phyloP scores from a whole-genome alignment of 1,140 invertebrate genomes.

The Bradysia coprophila region DNA sequence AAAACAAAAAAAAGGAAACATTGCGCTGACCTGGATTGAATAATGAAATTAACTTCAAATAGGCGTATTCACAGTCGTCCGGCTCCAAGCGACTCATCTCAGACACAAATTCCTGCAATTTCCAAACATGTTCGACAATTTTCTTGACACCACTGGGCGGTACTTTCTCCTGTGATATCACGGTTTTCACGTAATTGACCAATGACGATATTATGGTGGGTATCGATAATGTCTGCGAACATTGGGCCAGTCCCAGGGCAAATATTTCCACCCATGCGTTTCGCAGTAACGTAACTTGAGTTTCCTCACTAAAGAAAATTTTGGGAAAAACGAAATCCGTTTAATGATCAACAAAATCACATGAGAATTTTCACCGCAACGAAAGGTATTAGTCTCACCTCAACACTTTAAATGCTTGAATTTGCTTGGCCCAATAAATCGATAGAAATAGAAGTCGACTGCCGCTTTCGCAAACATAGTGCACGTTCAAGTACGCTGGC shows the following conservation, averaged over 20 bases:
- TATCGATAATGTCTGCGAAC: slow-evolving; percentile 58
- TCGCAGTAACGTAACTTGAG: slow-evolving; percentile 65
- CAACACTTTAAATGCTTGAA: slow-evolving; percentile 63
- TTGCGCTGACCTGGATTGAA: slow-evolving; percentile 32
- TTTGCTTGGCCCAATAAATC: slow-evolving; percentile 72
- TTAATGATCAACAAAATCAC: slow-evolving; percentile 5
- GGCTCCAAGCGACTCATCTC: slow-evolving; percentile 51
- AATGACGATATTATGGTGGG: slow-evolving; percentile 68
- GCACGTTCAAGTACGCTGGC: slow-evolving; percentile 64
- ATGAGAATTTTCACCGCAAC: slow-evolving; percentile 3
- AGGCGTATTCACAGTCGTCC: slow-evolving; percentile 67
- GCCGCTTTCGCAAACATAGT: slow-evolving; percentile 84
- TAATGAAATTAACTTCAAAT: slow-evolving; percentile 65
- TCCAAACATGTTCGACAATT: slow-evolving; percentile 64
- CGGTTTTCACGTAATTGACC: slow-evolving; percentile 44
- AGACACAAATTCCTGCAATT: slow-evolving; percentile 62
- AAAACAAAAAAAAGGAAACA: neutral
- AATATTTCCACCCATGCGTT: slow-evolving; percentile 88
- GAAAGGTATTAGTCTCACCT: slow-evolving; percentile 28
- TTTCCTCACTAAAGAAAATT: slow-evolving; percentile 46
- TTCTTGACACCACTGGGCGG: slow-evolving; percentile 50
- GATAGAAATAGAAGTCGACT: slow-evolving; percentile 74
- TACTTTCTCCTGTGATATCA: slow-evolving; percentile 50
- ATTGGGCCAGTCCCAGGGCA: slow-evolving; percentile 79
- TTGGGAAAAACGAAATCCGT: neutral